Evolutionary conservation across 1,140 invertebrate genomes (phyloP), one percentile per base, ranked within the genome.

Genomic region (Heliconius hewitsoni): DNA sequence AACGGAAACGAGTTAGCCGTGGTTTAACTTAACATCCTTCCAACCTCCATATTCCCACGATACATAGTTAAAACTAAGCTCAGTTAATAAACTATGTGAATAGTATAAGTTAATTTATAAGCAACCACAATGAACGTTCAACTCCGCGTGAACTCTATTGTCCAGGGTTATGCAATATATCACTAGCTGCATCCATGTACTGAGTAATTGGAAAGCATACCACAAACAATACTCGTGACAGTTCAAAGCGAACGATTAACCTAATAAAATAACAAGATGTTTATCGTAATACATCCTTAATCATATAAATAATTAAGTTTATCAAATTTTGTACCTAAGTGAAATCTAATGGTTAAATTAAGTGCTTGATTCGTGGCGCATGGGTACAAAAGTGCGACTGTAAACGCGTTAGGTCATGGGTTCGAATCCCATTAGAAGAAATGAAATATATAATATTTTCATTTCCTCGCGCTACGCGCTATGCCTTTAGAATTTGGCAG

Each of bases 1-100:
- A 73, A 80, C 82, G 80, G 82, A 80, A 79, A 73, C 75, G 66
- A 23, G 30, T 73, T 66, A 71, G 70, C 80, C 57, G 71, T 78
- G 78, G 80, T 76, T 81, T 83, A 78, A 78, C 80, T 81, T 83
- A 81, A 78, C 70, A 78, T 77, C 74, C 77, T 76, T 42, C 50
- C 19, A 78, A 78, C 72, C 39, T 74, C 37, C 57, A 30, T 70
- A 77, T 77, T 83, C 80, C 82, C 82, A 83, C 82, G 80, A 46
- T 74, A 52, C 73, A 72, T 71, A 74, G 79, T 78, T 71, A 71
- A 79, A 79, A 55, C 57, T 52, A 39, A 75, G 73, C 77, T 81
- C 72, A 78, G 57, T 37, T 57, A 71, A 74, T 79, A 71, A 82
- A 82, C 81, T 81, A 78, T 76, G 74, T 72, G 74, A 79, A 79